phyloP scores from a whole-genome alignment of 2,113 vertebrate species.

The Ptilonorhynchus violaceus region DNA sequence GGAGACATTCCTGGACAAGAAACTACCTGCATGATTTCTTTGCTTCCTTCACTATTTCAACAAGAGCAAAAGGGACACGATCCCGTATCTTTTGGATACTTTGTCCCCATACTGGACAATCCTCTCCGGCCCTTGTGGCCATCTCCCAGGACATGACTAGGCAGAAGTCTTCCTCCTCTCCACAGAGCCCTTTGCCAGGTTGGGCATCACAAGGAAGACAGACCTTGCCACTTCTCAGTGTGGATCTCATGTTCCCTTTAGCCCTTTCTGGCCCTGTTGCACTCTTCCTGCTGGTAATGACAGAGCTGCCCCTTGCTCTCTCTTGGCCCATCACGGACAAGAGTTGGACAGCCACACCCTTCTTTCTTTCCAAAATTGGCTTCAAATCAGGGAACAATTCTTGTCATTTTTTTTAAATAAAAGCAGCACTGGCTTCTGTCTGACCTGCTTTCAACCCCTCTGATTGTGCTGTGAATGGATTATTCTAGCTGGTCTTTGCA shows the following conservation, averaged over 20 bases:
- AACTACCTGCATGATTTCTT: not conserved
- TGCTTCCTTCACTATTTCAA: not conserved
- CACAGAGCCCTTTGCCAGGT: not conserved
- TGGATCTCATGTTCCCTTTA: not conserved
- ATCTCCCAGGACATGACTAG: not conserved
- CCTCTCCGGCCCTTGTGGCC: not conserved
- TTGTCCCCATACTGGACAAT: not conserved
- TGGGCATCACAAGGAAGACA: not conserved
- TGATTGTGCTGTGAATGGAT: not conserved
- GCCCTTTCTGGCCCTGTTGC: not conserved
- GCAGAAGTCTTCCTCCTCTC: not conserved
- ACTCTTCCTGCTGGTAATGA: not conserved
- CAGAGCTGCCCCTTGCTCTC: not conserved
- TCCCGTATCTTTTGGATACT: not conserved
- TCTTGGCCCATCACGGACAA: rapidly evolving
- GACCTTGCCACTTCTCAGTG: not conserved
- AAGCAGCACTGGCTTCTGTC: not conserved
- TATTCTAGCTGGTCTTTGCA: not conserved
- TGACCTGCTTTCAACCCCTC: not conserved
- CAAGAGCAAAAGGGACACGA: not conserved
- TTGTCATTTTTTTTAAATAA: not conserved
- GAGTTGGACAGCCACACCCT: not conserved
- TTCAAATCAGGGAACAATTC: not conserved
- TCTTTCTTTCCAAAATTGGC: not conserved
- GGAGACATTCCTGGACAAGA: not conserved